Base-by-base conservation (phyloP, 2,888 invertebrate genomes). In the Rhyacophila evoluta region DNA sequence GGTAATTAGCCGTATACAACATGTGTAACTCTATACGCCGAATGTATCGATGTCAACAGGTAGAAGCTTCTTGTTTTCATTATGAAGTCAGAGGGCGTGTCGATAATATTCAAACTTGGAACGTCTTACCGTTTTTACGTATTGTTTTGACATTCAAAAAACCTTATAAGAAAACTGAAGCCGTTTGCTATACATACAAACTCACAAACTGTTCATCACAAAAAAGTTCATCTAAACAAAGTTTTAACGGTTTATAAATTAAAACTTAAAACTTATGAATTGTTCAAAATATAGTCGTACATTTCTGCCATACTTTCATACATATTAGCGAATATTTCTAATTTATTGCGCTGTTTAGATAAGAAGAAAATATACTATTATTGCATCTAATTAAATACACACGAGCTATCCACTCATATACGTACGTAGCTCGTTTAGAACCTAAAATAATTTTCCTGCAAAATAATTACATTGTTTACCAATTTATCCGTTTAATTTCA, bases 1-100 rank as follows among this genome's bases (percentile, higher is more conserved):
- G 98, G 98, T 98, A 89, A 88, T 87, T 84, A 69, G 28, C 28
- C 12, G 41, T 27, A 27, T 25, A 25, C 55, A n/a, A 55, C 55
- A 2, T 25, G 55, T 25, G 2, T 28, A 70, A 70, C 28, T 70
- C 28, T 10, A 25, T 37, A 27, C 33, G 70, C 29, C 33, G 29
- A 33, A 33, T 37, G 55, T 75, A 27, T 78, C 38, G 55, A 74
- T 75, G 74, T 55, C 78, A 78, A 78, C 78, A 74, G 78, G 78
- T 78, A 12, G 39, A 55, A 55, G 70, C 41, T 71, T 15, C 29
- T 70, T 74, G 55, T 55, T 55, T 28, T 29, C 29, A 55, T 33
- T 27, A 36, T 15, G 72, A 77, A 72, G 19, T 29, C 74, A 28
- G 74, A 78, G 74, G 77, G 77, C 77, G 77, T 78, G 77, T 78